These are phyloP conservation scores for Protaetia brevitarsis DNA, from an alignment of 1,140 invertebrate genomes.

Conservation along the genomic window DNA sequence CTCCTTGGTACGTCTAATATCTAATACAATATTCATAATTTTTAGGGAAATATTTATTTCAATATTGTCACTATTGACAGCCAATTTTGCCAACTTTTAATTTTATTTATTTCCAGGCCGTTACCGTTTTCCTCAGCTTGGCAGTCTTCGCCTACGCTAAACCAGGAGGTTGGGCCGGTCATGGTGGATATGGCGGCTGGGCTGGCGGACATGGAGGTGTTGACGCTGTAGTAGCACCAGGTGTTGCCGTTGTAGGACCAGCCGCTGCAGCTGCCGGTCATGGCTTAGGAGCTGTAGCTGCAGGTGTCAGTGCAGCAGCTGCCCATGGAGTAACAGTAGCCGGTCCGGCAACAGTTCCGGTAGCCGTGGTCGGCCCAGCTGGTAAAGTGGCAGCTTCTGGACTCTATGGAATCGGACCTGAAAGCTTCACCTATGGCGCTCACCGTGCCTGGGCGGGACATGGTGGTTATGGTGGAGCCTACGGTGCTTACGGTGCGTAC, in stretches of 20 bases:
- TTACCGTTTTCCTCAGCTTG: constrained; percentile 27
- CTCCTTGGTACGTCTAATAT: background rate
- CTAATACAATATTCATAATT: background rate
- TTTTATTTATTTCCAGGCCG: constrained; percentile 22
- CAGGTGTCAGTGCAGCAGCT: constrained; percentile 22
- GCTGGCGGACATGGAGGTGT: constrained; percentile 19
- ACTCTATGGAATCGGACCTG: constrained; percentile 31
- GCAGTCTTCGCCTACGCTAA: background rate
- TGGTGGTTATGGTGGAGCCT: background rate
- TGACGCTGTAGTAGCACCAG: constrained; percentile 20
- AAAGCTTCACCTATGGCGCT: background rate
- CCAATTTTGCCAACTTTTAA: background rate
- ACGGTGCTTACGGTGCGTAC: background rate
- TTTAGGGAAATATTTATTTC: background rate
- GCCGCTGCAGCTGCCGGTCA: constrained; percentile 16
- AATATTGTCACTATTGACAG: background rate
- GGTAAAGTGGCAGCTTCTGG: constrained; percentile 39
- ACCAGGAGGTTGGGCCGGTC: constrained; percentile 16
- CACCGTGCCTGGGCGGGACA: no score
- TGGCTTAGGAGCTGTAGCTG: constrained; percentile 19
- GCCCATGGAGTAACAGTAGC: constrained; percentile 31
- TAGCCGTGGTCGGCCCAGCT: constrained; percentile 38
- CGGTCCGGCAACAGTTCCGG: constrained; percentile 39
- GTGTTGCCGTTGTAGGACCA: constrained; percentile 26
- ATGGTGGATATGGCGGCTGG: constrained; percentile 19